phyloP scores from a whole-genome alignment of 2,113 vertebrate genomes.

The Egretta garzetta region DNA sequence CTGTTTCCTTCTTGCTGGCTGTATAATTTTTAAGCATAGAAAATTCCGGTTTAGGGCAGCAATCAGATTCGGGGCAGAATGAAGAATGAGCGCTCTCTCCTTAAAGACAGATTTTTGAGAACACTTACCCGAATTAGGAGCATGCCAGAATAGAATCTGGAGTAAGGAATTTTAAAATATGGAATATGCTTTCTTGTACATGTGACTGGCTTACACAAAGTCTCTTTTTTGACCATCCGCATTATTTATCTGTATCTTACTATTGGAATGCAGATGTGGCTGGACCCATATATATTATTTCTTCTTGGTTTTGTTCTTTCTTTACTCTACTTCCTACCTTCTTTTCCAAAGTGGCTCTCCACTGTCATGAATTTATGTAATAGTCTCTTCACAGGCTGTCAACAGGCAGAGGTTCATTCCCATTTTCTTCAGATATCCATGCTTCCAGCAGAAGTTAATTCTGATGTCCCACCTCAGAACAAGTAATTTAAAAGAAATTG shows the following conservation, averaged over 20 bases:
- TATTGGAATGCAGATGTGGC: conserved; percentile 36
- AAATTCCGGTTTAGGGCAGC: neutral
- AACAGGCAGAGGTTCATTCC: conserved; percentile 38
- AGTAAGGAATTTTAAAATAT: conserved; percentile 55
- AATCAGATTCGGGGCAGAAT: neutral
- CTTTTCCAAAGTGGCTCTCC: conserved; percentile 50
- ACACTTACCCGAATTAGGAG: neutral
- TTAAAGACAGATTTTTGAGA: neutral
- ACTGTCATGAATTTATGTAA: conserved; percentile 30
- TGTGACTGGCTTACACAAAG: neutral
- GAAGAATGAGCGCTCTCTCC: neutral
- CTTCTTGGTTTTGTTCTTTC: conserved; percentile 9
- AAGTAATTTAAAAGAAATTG: neutral
- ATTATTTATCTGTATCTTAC: conserved; percentile 8
- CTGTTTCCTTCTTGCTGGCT: neutral
- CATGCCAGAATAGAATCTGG: conserved; percentile 58
- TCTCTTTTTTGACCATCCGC: neutral
- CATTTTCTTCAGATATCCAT: conserved; percentile 30
- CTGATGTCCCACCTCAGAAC: conserved; percentile 12
- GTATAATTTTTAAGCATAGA: neutral
- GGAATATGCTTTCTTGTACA: neutral
- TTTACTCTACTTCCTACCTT: neutral
- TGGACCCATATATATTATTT: conserved; percentile 59
- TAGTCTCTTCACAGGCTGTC: conserved; percentile 24
- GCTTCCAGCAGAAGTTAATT: conserved; percentile 47